phyloP scores from a whole-genome alignment of 2,888 invertebrate species.

The Heliconius charithonia region DNA sequence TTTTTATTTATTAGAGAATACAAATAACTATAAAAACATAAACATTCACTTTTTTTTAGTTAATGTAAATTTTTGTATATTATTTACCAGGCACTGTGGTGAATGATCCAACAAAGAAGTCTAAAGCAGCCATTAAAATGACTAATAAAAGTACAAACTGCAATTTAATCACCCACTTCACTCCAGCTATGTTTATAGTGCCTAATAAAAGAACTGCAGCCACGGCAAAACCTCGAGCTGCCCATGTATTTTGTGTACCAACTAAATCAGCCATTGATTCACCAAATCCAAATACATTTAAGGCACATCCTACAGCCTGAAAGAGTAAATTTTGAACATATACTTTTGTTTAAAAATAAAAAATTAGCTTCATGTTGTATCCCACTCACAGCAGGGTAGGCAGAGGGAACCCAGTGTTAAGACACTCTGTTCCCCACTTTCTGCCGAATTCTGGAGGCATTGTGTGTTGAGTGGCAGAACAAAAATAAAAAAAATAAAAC shows the following conservation, averaged over 20 bases:
- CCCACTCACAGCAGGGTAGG: too few species aligned
- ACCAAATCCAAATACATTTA: constrained; percentile 98
- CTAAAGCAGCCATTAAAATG: constrained; percentile 93
- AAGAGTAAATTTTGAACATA: not conserved
- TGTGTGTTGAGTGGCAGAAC: too few species aligned
- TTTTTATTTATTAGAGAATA: too few species aligned
- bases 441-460: too few species aligned
- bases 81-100: constrained; percentile 87
- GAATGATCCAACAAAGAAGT: constrained; percentile 97
- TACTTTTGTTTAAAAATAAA: too few species aligned
- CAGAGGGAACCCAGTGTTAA: too few species aligned
- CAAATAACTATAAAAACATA: too few species aligned
- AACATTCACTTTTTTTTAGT: not conserved
- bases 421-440: too few species aligned
- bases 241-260: constrained; percentile 89
- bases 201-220: constrained; percentile 93
- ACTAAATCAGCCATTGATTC: constrained; percentile 96
- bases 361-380: too few species aligned
- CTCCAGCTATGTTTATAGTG: constrained; percentile 97
- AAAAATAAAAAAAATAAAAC: too few species aligned
- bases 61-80: not conserved
- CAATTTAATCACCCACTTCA: constrained; percentile 98
- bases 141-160: constrained; percentile 95
- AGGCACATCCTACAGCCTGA: constrained; percentile 97
- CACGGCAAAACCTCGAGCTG: constrained; percentile 93